A percentile compares a stretch with the other conserved stretches of the same genome.
phyloP scores from a whole-genome alignment of 2,113 vertebrate genomes.

The Neogobius melanostomus region DNA sequence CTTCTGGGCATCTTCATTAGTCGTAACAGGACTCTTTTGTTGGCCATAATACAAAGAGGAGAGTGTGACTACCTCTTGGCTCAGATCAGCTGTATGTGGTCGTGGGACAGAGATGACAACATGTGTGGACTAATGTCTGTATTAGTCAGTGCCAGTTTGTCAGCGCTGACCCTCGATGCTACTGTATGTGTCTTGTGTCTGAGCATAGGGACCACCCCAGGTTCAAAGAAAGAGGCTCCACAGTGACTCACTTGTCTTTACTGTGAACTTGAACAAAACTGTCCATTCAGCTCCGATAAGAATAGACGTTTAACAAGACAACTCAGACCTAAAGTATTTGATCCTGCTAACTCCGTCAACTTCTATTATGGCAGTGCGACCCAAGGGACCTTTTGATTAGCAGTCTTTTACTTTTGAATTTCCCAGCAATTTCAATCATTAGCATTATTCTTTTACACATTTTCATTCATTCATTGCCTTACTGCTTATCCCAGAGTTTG shows the following conservation, averaged over 20 bases:
- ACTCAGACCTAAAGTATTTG: slow-evolving; percentile 8
- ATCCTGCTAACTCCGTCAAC: background rate
- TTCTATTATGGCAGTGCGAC: background rate
- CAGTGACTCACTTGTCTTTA: slow-evolving; percentile 42
- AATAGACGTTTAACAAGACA: slow-evolving; percentile 12
- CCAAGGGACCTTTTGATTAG: background rate
- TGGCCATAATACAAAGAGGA: slow-evolving; percentile 48
- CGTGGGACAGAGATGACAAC: slow-evolving; percentile 6
- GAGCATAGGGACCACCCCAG: slow-evolving; percentile 43
- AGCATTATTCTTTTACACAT: too few species aligned
- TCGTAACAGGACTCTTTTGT: slow-evolving; percentile 54
- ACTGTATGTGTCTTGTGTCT: slow-evolving; percentile 23
- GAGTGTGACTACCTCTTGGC: slow-evolving; percentile 33
- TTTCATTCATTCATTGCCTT: too few species aligned
- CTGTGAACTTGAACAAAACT: slow-evolving; percentile 11
- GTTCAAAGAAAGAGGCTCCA: slow-evolving; percentile 25
- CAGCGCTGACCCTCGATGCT: slow-evolving; percentile 17
- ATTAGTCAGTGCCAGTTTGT: slow-evolving; percentile 55
- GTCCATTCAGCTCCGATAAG: slow-evolving; percentile 18
- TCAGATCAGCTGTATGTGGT: slow-evolving; percentile 38
- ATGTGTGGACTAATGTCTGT: slow-evolving; percentile 32
- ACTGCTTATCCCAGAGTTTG: too few species aligned
- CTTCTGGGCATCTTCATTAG: slow-evolving; percentile 32
- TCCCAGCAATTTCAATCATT: too few species aligned
- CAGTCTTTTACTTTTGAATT: background rate